Conservation (phyloP, 2,113 vertebrate species). For the Corvus cornix region DNA sequence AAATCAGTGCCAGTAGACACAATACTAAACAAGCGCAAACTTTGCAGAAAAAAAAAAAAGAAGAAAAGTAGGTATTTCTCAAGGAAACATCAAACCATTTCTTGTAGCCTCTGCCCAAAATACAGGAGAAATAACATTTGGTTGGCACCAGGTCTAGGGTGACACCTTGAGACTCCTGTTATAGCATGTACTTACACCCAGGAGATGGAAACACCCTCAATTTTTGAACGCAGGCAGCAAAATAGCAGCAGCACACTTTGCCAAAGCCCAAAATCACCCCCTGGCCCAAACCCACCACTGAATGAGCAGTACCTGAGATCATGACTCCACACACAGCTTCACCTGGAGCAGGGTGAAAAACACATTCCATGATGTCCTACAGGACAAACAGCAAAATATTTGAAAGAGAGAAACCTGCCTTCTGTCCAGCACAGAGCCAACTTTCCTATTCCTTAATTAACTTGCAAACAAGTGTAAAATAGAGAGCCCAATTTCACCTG, state of each 20-base stretch:
- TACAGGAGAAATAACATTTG: not conserved
- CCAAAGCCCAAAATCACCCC: not conserved
- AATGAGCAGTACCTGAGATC: not conserved
- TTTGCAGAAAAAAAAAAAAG: not conserved
- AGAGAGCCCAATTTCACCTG: not conserved
- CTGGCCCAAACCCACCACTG: not conserved
- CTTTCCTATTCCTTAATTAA: fast-evolving
- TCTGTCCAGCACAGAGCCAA: fast-evolving
- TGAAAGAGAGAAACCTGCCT: fast-evolving
- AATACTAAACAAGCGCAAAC: not conserved
- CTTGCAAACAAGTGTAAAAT: not conserved
- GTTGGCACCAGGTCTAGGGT: too few species aligned
- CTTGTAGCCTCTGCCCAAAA: not conserved
- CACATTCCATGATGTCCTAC: fast-evolving
- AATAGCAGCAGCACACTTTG: not conserved
- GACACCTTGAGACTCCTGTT: not conserved
- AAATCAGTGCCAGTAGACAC: not conserved
- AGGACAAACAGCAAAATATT: fast-evolving
- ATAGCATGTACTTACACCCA: fast-evolving
- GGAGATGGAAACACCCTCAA: fast-evolving
- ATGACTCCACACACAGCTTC: fast-evolving
- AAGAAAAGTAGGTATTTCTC: not conserved
- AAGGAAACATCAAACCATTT: not conserved
- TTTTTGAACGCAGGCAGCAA: not conserved
- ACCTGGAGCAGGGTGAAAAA: not conserved